Conservation (phyloP, 2,888 invertebrate species). For the Rhagonycha lutea region DNA sequence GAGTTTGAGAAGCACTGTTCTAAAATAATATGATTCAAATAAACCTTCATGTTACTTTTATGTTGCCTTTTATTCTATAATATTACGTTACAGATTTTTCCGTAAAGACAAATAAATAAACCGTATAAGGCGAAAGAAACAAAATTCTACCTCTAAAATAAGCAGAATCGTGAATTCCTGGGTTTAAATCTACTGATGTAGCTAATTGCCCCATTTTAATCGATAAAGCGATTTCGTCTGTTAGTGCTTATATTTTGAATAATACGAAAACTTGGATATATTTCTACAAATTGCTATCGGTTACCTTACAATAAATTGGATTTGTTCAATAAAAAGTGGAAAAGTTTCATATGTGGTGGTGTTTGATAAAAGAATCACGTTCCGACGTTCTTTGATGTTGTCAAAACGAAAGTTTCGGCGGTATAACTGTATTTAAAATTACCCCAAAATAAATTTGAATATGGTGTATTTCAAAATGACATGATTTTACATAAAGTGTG, state of each 20-base stretch:
- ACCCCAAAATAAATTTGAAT: neutral
- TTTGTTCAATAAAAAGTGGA: neutral
- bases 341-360: neutral
- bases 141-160: neutral
- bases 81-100: neutral
- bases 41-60: too few species aligned
- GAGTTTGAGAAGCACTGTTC: too few species aligned
- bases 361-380: neutral
- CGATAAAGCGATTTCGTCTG: neutral
- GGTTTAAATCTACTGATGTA: neutral
- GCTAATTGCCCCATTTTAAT: neutral
- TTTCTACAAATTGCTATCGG: neutral
- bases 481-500: constrained; percentile 23
- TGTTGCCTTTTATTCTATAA: neutral
- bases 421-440: neutral
- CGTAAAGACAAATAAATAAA: neutral
- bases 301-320: neutral
- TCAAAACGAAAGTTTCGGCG: neutral
- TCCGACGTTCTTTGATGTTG: neutral
- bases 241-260: neutral
- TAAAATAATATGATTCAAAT: too few species aligned
- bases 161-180: neutral
- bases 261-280: neutral
- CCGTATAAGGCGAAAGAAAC: neutral
- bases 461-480: constrained; percentile 3